Percentiles rank a stretch among this genome's conserved stretches.
Conservation (phyloP, 2,888 invertebrate species). For the Merodon equestris region DNA sequence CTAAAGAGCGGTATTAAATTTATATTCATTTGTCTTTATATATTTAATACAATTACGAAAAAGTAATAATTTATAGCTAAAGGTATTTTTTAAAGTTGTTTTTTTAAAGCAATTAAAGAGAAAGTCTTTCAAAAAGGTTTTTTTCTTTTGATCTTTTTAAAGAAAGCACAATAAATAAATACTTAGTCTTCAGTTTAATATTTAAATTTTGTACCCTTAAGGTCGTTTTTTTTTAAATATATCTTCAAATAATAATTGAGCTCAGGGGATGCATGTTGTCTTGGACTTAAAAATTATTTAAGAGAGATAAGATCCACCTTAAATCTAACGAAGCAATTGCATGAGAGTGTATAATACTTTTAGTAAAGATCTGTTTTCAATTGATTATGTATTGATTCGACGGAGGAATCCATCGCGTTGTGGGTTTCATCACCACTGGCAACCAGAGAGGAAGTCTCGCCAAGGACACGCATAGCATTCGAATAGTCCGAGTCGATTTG, state of each 20-base stretch:
- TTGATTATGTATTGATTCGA: conserved; percentile 50
- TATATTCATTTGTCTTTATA: conserved; percentile 28
- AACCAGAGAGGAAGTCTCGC: conserved; percentile 74
- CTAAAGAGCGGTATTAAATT: conserved; percentile 21
- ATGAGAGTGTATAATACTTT: background rate
- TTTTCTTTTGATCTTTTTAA: too few species aligned
- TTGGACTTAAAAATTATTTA: conserved; percentile 24
- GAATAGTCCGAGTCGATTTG: conserved; percentile 79
- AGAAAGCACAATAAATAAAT: conserved; percentile 16
- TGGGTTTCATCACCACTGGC: conserved; percentile 42
- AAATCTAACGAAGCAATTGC: too few species aligned
- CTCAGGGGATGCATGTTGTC: background rate
- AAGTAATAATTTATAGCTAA: conserved; percentile 44
- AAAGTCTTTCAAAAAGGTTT: conserved; percentile 8
- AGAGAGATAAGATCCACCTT: background rate
- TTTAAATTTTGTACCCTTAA: conserved; percentile 31
- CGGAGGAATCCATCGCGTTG: conserved; percentile 50
- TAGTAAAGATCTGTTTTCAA: conserved; percentile 35
- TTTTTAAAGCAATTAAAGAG: conserved; percentile 4
- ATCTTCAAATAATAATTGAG: conserved; percentile 15
- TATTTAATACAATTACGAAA: conserved; percentile 37
- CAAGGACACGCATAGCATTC: conserved; percentile 78
- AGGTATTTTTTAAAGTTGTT: conserved; percentile 29
- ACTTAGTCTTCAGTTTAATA: conserved; percentile 25
- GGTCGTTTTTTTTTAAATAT: conserved; percentile 3